Evolutionary conservation across 2,797 vertebrate species (phyloP).

Genomic region (Manis javanica): DNA sequence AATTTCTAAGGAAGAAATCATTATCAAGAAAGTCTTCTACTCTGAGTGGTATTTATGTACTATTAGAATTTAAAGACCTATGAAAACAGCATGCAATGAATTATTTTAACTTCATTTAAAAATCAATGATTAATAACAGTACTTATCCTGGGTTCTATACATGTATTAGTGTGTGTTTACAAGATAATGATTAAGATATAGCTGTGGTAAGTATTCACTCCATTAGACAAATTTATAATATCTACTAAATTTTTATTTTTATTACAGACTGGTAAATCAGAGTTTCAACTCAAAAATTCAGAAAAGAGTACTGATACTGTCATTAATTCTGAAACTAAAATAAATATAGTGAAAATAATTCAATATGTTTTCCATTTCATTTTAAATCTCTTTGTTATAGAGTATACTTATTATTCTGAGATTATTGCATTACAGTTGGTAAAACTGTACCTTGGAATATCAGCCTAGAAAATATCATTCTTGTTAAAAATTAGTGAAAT

Average conservation of each 20-base stretch:
- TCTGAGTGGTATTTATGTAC: not conserved
- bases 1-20: conserved; percentile 22
- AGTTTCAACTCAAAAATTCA: not conserved
- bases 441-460: not conserved
- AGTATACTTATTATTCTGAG: not conserved
- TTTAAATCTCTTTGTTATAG: not conserved
- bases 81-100: not conserved
- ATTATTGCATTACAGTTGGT: not conserved
- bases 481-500: not conserved
- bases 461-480: not conserved
- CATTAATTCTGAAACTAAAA: conserved; percentile 24
- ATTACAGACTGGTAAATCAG: not conserved
- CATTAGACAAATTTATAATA: not conserved
- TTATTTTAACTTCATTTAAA: conserved; percentile 28
- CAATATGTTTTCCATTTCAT: not conserved
- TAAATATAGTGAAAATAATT: not conserved
- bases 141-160: not conserved
- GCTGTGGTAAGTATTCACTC: not conserved
- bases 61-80: not conserved
- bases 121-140: not conserved
- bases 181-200: not conserved
- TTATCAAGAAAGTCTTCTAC: not conserved
- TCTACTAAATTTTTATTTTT: not conserved
- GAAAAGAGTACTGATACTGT: not conserved
- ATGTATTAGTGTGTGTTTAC: not conserved